These are phyloP conservation scores for Bufotes viridis DNA, from an alignment of 2,797 vertebrate species.

Conservation along the genomic window DNA sequence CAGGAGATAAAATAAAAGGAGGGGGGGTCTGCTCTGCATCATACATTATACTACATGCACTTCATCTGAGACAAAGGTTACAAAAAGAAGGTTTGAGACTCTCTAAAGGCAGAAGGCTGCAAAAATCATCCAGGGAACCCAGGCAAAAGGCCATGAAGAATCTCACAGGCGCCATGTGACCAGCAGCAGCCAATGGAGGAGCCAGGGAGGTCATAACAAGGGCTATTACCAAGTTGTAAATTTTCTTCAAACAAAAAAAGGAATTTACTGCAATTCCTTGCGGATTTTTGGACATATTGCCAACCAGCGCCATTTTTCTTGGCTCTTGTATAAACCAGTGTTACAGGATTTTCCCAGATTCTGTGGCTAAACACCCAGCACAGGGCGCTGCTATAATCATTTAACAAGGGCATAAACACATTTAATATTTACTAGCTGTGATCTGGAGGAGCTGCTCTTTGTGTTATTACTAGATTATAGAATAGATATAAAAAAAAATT, in stretches of 20 bases:
- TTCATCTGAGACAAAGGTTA: constrained; percentile 82
- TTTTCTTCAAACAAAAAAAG: constrained; percentile 98
- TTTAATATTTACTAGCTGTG: constrained; percentile 20
- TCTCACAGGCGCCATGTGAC: constrained; percentile 97
- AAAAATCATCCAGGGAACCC: constrained; percentile 94
- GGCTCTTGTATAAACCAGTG: constrained; percentile 58
- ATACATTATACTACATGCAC: constrained; percentile 71
- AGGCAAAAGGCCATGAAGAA: constrained; percentile 96
- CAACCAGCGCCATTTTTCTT: constrained; percentile 81
- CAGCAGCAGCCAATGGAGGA: constrained; percentile 97
- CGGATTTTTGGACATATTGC: constrained; percentile 88
- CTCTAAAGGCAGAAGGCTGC: constrained; percentile 89
- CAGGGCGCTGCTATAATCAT: neutral
- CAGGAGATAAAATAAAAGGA: constrained; percentile 38
- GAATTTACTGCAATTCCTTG: constrained; percentile 97
- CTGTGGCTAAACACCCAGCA: neutral
- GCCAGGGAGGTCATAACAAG: constrained; percentile 97
- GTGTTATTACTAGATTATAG: neutral
- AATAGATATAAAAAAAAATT: too few species aligned
- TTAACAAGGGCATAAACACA: constrained; percentile 30
- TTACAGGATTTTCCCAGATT: constrained; percentile 36
- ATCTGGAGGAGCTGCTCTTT: neutral
- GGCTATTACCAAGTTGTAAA: constrained; percentile 99
- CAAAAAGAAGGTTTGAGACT: constrained; percentile 85
- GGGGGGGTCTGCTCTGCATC: constrained; percentile 65